Evolutionary conservation across 1,140 invertebrate species (phyloP).

Genomic region (Cyclina sinensis): DNA sequence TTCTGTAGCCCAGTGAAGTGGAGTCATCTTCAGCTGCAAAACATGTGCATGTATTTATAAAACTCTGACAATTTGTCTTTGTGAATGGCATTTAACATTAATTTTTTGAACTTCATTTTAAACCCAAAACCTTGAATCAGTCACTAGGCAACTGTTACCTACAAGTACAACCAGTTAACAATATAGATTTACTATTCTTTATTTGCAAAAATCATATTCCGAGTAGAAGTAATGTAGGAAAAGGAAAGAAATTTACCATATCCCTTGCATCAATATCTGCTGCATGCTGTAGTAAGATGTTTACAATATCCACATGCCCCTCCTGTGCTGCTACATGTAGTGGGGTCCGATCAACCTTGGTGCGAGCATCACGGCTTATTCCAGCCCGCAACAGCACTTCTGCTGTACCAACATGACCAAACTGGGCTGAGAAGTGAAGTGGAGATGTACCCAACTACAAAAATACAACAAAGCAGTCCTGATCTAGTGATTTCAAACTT

Average conservation of each 20-base stretch:
- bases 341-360: constrained; percentile 97
- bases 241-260: constrained; percentile 90
- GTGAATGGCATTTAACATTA: background rate
- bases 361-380: constrained; percentile 94
- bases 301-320: constrained; percentile 93
- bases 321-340: constrained; percentile 95
- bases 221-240: no score
- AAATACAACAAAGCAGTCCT: no score
- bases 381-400: constrained; percentile 94
- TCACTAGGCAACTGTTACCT: no score
- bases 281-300: constrained; percentile 92
- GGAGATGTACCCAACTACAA: constrained; percentile 94
- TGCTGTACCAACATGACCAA: constrained; percentile 93
- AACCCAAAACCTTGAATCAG: no score
- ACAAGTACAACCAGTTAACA: no score
- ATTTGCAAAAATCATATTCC: no score
- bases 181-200: no score
- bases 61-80: constrained; percentile 1
- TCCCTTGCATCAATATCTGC: constrained; percentile 93
- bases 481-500: no score
- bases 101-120: no score
- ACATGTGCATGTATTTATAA: background rate
- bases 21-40: constrained; percentile 95
- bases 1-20: constrained; percentile 97
- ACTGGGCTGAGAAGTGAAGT: constrained; percentile 94